Evolutionary conservation across 2,113 vertebrate genomes (phyloP), one percentile per base, ranked within the genome.

Genomic region (Paraplagusia blochii): DNA sequence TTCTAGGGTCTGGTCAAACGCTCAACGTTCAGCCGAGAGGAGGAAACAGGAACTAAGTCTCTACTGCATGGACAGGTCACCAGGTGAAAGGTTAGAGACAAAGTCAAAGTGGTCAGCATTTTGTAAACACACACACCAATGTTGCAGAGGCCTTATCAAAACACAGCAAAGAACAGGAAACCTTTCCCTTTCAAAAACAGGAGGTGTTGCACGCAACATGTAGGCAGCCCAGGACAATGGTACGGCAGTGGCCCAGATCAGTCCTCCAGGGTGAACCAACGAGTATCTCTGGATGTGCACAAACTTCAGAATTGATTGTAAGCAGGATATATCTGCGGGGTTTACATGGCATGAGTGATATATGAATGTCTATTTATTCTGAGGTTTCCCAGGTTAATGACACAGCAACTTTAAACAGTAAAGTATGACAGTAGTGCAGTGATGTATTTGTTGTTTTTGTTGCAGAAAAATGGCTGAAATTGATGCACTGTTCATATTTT

Each of bases 21-120:
- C 67, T 74, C 45, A 44, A 66, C 52, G 36, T 43, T 13, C 10
- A 50, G 72, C 74, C 61, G 69, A 60, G 52, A 65, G 67, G 40
- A 85, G 81, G 79, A 85, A 86, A 74, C 66, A 73, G 76, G 74
- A 85, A 82, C 40, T 59, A 48, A 63, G 70, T 57, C 52, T 54
- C 40, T 39, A 52, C 46, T 56, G 44, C 47, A 72, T 12, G 43
- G 40, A 65, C 52, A 72, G 69, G 74, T 61, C 58, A 66, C 44
- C 15, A 47, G 57, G 53, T 70, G 70, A 76, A 53, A 73, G 73
- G 79, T 77, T 66, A 76, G 13, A 58, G 72, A 67, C n/a, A 58
- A 49, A 69, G 60, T 73, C 61, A 71, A 47, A 77, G 74, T 58
- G 76, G 66, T 83, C 78, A 83, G 70, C 74, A 56, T 62, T 83